phyloP scores from a whole-genome alignment of 2,113 vertebrate species.

The Pluvialis apricaria region DNA sequence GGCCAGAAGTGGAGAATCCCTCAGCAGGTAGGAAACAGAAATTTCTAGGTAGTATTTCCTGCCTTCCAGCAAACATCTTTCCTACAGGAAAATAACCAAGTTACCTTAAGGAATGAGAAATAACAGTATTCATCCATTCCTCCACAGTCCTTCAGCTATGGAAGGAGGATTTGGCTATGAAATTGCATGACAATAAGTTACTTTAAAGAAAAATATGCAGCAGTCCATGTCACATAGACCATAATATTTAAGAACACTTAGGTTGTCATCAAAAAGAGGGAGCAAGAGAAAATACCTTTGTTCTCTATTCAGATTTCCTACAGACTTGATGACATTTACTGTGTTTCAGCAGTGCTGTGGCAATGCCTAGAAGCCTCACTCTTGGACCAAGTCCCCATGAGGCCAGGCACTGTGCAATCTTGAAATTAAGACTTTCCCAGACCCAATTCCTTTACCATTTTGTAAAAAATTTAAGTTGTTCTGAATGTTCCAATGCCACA shows the following conservation, averaged over 20 bases:
- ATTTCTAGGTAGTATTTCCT: background rate
- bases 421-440: background rate
- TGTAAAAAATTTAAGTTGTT: background rate
- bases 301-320: background rate
- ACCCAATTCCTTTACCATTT: background rate
- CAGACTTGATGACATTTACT: background rate
- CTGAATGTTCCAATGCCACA: background rate
- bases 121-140: background rate
- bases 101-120: background rate
- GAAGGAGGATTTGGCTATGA: background rate
- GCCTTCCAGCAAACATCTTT: background rate
- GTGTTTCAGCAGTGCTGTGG: background rate
- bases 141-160: background rate
- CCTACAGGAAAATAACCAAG: background rate
- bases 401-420: background rate
- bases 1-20: background rate
- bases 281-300: background rate
- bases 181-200: background rate
- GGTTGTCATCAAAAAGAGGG: background rate
- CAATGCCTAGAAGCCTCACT: background rate
- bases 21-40: background rate
- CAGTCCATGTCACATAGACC: background rate
- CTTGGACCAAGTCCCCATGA: background rate
- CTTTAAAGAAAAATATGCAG: background rate
- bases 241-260: background rate